phyloP scores from a whole-genome alignment of 2,113 vertebrate species.

The Elephantulus edwardii region DNA sequence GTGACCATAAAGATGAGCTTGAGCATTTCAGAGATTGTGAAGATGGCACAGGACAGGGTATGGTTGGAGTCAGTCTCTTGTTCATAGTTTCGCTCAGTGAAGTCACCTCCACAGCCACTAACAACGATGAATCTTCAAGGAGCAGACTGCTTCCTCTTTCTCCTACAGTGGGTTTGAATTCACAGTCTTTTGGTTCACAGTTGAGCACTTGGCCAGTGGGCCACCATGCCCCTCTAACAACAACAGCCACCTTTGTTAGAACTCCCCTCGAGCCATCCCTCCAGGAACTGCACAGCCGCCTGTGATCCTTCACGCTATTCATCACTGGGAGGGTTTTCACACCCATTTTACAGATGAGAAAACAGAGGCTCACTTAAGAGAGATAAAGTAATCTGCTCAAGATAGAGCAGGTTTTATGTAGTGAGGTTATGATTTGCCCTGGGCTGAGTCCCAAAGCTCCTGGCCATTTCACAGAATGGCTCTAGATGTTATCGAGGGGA shows the following conservation, averaged over 20 bases:
- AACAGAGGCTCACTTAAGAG: neutral
- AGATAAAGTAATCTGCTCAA: accelerated
- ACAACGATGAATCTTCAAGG: no score
- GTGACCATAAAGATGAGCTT: neutral
- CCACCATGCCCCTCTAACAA: no score
- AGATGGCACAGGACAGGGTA: neutral
- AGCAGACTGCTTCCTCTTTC: no score
- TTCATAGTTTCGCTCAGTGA: neutral
- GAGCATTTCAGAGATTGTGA: neutral
- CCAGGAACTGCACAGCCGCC: no score
- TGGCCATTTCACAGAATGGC: neutral
- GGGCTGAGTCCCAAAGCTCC: neutral
- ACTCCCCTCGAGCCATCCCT: no score
- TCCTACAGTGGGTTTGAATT: no score
- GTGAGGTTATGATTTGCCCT: neutral
- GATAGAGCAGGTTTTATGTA: neutral
- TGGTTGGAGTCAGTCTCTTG: neutral
- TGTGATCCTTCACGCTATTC: no score
- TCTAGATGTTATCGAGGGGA: neutral
- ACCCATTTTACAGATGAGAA: neutral
- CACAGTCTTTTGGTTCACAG: no score
- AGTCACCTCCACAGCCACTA: neutral
- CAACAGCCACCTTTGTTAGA: accelerated
- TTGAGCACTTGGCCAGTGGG: no score
- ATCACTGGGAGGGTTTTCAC: no score